Percentiles rank a stretch among this genome's conserved stretches.
Evolutionary conservation across 2,888 invertebrate species (phyloP).

Genomic region (Spilarctia lutea): DNA sequence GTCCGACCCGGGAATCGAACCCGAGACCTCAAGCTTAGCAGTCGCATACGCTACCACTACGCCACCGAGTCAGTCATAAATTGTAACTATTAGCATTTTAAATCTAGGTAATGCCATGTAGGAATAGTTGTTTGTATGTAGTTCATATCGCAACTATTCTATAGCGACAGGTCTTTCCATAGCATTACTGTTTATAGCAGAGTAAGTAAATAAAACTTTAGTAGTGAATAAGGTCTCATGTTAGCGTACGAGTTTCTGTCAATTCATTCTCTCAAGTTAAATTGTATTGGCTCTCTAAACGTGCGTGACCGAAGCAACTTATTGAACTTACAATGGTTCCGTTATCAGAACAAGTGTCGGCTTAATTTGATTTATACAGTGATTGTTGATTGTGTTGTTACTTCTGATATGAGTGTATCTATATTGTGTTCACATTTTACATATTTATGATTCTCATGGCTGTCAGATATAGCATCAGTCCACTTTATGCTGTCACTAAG

Average conservation of each 20-base stretch:
- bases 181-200: conserved; percentile 14
- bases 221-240: conserved; percentile 43
- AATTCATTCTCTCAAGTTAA: conserved; percentile 56
- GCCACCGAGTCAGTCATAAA: no score
- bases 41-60: no score
- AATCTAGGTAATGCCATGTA: not conserved
- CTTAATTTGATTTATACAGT: conserved; percentile 45
- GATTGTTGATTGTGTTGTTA: conserved; percentile 26
- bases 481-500: not conserved
- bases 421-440: not conserved
- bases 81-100: not conserved
- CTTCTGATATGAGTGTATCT: not conserved
- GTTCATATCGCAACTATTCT: not conserved
- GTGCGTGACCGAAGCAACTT: conserved; percentile 53
- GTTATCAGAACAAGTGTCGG: conserved; percentile 39
- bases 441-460: not conserved
- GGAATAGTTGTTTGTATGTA: not conserved
- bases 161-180: not conserved
- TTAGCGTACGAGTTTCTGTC: conserved; percentile 45
- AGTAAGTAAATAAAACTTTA: conserved; percentile 46
- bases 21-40: no score
- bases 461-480: not conserved
- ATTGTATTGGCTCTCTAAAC: conserved; percentile 60
- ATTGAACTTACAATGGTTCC: conserved; percentile 33
- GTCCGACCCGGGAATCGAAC: no score